Percentiles rank a stretch among this genome's conserved stretches.
These are phyloP conservation scores for Rana temporaria DNA, from an alignment of 2,113 vertebrate species.

Conservation along the genomic window DNA sequence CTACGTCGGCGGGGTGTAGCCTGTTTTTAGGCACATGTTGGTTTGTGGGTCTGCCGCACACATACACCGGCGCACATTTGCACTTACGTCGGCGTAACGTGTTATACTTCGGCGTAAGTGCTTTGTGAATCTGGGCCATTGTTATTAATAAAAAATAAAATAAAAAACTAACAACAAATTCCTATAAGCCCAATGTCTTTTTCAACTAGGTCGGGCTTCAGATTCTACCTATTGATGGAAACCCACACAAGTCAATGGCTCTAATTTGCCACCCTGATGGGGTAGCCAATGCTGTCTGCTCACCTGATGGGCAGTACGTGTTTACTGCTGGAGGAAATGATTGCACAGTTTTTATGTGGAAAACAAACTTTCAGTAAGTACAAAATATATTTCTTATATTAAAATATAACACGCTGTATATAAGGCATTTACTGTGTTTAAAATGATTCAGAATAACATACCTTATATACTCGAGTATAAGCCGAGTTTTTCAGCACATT, in stretches of 20 bases:
- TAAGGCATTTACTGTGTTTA: too few relatives aligned
- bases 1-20: too few relatives aligned
- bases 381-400: background rate
- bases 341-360: constrained; percentile 80
- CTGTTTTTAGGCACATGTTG: too few relatives aligned
- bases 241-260: constrained; percentile 87
- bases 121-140: too few relatives aligned
- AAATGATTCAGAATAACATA: too few relatives aligned
- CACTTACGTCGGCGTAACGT: too few relatives aligned
- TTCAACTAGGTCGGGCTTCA: constrained; percentile 86
- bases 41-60: too few relatives aligned
- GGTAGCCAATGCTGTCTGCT: constrained; percentile 75
- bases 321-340: constrained; percentile 88
- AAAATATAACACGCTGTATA: too few relatives aligned
- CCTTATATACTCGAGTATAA: too few relatives aligned
- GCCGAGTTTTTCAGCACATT: too few relatives aligned
- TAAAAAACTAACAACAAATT: background rate
- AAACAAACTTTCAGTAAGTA: constrained; percentile 79
- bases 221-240: constrained; percentile 90
- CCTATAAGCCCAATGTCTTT: background rate
- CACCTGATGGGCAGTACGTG: constrained; percentile 77
- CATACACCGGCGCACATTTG: too few relatives aligned
- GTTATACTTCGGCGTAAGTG: too few relatives aligned
- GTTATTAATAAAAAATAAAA: background rate
- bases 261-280: constrained; percentile 83